A percentile compares a stretch with the other conserved stretches of the same genome.
phyloP scores from a whole-genome alignment of 1,140 invertebrate species.

The Armadillidium nasatum region DNA sequence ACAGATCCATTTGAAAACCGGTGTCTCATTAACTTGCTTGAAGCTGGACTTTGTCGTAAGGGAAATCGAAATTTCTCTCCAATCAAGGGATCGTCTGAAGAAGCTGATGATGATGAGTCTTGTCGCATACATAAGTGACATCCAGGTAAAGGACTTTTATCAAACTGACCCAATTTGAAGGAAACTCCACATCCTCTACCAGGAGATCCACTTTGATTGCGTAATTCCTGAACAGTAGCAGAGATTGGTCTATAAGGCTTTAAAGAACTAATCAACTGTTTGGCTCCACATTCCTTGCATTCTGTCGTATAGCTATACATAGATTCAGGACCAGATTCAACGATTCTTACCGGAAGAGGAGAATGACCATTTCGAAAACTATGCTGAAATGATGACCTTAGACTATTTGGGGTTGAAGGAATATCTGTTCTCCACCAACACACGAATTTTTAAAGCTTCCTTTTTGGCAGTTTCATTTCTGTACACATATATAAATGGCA shows the following conservation, averaged over 20 bases:
- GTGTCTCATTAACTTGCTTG: slow-evolving; percentile 38
- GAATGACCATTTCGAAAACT: slow-evolving; percentile 41
- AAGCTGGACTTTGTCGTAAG: slow-evolving; percentile 28
- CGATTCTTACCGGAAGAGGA: slow-evolving; percentile 36
- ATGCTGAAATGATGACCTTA: slow-evolving; percentile 27
- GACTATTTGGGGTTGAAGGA: slow-evolving; percentile 32
- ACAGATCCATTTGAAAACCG: slow-evolving; percentile 43
- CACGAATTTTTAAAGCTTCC: slow-evolving; percentile 49
- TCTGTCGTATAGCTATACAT: slow-evolving; percentile 42
- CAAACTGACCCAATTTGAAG: slow-evolving; percentile 40
- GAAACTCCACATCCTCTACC: slow-evolving; percentile 25
- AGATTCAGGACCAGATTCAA: slow-evolving; percentile 37
- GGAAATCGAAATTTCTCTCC: slow-evolving; percentile 38
- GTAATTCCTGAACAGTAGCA: slow-evolving; percentile 26
- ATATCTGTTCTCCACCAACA: slow-evolving; percentile 44
- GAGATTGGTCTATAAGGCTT: slow-evolving; percentile 25
- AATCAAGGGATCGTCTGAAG: slow-evolving; percentile 41
- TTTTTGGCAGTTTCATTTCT: slow-evolving; percentile 53
- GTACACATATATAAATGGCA: slow-evolving; percentile 59
- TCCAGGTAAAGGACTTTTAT: slow-evolving; percentile 30
- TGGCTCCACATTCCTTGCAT: slow-evolving; percentile 39
- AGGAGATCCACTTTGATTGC: slow-evolving; percentile 30
- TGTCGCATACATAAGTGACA: slow-evolving; percentile 41
- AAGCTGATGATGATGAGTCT: slow-evolving; percentile 43
- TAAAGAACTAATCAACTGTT: slow-evolving; percentile 39